Base-by-base conservation (phyloP, 2,113 vertebrate genomes). In the Chaetops frenatus region DNA sequence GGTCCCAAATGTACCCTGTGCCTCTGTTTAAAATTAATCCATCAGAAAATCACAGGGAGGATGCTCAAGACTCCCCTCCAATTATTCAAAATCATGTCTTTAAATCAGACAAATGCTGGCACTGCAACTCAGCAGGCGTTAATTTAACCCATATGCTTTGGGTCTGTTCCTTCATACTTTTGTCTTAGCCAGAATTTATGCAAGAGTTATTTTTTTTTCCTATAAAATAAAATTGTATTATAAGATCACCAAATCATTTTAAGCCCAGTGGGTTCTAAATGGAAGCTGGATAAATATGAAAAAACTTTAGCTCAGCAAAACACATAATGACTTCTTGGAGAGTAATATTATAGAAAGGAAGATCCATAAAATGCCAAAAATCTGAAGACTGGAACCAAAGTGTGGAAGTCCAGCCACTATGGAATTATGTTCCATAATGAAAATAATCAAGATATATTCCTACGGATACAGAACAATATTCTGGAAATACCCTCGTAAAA, bases 141-240 rank as follows among this genome's bases (percentile, higher is more conserved):
- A 97, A 96, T 96, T 96, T 94, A 96, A 84, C 95, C 92, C 96
- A 96, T 94, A 94, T 96, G 96, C 36, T 94, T 94, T 96, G 92
- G 94, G 95, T 79, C 35, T 11, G 80, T 94, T 96, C 92, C 95
- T 94, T 81, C 91, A 92, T 86, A 88, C 91, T 86, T 95, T 95
- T 91, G 86, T 87, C 65, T 45, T 84, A 86, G 91, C 91, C 94
- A 95, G 86, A 92, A 94, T 91, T 94, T 91, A 86, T 89, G 51
- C 60, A 94, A 92, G 67, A 62, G 13, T 29, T 72, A 1, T 36
- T 73, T 81, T 93, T 94, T 94, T 89, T 77, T 2, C 14, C 64
- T 71, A 78, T 93, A 78, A 95, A 90, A 88, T 92, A 60, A 81
- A 94, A 81, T 78, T 71, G 6, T 58, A 44, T 74, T 94, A 51